Percentiles rank a stretch among this genome's conserved stretches.
Evolutionary conservation across 2,797 vertebrate species (phyloP).

Genomic region (Phrynocephalus vlangalii): DNA sequence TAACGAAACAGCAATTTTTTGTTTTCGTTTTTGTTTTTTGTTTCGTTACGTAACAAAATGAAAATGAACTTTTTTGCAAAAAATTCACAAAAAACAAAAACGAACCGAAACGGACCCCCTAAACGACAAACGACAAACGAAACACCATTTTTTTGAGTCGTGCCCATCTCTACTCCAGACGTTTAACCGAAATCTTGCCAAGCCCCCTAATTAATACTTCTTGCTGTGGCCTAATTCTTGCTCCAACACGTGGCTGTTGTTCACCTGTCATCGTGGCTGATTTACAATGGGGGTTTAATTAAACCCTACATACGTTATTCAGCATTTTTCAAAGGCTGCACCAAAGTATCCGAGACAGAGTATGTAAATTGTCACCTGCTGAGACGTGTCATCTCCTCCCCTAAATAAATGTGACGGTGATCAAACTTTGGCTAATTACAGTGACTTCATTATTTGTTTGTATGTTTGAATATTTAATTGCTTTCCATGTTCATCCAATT

Average conservation of each 20-base stretch:
- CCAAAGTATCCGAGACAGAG: constrained; percentile 71
- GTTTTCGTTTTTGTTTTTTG: too few relatives aligned
- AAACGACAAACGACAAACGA: too few relatives aligned
- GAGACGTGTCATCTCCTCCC: constrained; percentile 77
- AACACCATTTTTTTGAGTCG: too few relatives aligned
- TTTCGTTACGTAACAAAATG: too few relatives aligned
- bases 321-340: constrained; percentile 78
- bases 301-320: constrained; percentile 79
- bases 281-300: constrained; percentile 83
- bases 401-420: constrained; percentile 84
- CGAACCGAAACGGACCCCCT: too few relatives aligned
- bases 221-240: constrained; percentile 76
- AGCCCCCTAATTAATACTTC: constrained; percentile 80
- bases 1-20: too few relatives aligned
- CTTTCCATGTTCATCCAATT: constrained; percentile 83
- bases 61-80: too few relatives aligned
- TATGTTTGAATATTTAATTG: constrained; percentile 86
- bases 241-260: constrained; percentile 81
- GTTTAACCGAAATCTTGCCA: constrained; percentile 57
- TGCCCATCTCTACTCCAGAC: background rate
- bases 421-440: constrained; percentile 84
- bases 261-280: constrained; percentile 80
- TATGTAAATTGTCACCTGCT: constrained; percentile 83
- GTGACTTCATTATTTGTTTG: constrained; percentile 84
- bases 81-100: too few relatives aligned